These are phyloP conservation scores for Rhincodon typus DNA, from an alignment of 2,797 vertebrate genomes.

Conservation along the genomic window DNA sequence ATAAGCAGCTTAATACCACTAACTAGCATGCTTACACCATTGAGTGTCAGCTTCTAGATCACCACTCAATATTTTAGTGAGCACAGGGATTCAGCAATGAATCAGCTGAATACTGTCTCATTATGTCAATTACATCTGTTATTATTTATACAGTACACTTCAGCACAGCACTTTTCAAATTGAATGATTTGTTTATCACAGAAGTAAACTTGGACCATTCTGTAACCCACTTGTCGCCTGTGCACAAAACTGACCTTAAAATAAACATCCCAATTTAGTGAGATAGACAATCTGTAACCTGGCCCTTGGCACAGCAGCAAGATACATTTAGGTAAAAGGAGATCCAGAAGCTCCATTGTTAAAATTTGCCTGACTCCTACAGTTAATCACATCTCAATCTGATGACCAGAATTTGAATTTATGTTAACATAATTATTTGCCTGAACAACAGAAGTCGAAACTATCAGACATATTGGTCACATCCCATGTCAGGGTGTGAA, in stretches of 20 bases:
- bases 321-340: neutral
- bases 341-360: neutral
- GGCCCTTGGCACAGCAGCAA: neutral
- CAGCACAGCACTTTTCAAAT: neutral
- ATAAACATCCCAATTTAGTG: neutral
- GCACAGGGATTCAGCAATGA: neutral
- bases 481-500: no score
- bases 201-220: neutral
- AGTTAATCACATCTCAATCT: no score
- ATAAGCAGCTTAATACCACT: neutral
- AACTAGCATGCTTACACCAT: neutral
- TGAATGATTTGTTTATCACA: no score
- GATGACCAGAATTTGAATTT: no score
- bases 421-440: no score
- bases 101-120: neutral
- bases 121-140: conserved; percentile 21
- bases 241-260: neutral
- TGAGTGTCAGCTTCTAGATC: neutral
- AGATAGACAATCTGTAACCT: neutral
- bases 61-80: neutral
- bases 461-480: no score
- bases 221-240: neutral
- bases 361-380: no score
- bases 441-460: no score
- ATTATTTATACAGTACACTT: neutral